Percentiles rank a stretch among this genome's conserved stretches.
phyloP scores from a whole-genome alignment of 2,888 invertebrate species.

The Taphrorychus bicolor region DNA sequence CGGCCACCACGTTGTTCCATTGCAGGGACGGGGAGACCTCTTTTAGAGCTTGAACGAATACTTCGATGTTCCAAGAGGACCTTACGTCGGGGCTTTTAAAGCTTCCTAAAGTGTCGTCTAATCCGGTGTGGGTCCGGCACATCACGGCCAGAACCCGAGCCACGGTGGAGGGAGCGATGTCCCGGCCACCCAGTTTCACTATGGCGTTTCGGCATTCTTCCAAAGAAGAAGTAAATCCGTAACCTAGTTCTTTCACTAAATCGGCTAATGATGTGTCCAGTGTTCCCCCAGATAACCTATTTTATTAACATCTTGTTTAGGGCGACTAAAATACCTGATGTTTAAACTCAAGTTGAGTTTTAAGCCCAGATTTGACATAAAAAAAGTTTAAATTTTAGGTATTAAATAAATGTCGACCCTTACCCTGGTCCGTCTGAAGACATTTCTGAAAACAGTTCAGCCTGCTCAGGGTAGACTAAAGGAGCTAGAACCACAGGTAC shows the following conservation, averaged over 20 bases:
- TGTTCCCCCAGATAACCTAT: constrained; percentile 58
- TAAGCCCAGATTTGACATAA: no score
- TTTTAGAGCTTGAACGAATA: constrained; percentile 91
- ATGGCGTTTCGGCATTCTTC: constrained; percentile 90
- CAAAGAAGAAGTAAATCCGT: constrained; percentile 82
- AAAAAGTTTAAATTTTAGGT: not conserved
- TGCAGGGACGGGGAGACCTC: constrained; percentile 85
- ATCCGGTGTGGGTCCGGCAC: constrained; percentile 82
- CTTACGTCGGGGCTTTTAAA: constrained; percentile 2
- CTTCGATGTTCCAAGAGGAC: constrained; percentile 88
- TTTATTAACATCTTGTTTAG: no score
- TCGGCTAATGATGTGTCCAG: constrained; percentile 86
- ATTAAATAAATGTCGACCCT: not conserved
- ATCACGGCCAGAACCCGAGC: constrained; percentile 87
- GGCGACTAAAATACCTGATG: no score
- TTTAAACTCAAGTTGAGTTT: no score
- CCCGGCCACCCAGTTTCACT: constrained; percentile 80
- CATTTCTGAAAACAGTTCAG: constrained; percentile 71
- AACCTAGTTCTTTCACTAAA: constrained; percentile 86
- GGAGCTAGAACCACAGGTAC: constrained; percentile 91
- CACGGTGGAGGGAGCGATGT: constrained; percentile 81
- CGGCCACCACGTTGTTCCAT: constrained; percentile 92
- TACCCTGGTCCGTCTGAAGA: constrained; percentile 66
- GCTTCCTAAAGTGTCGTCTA: constrained; percentile 64
- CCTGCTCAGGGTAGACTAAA: constrained; percentile 82